phyloP scores from a whole-genome alignment of 1,140 invertebrate species.

The Bombus ignitus region DNA sequence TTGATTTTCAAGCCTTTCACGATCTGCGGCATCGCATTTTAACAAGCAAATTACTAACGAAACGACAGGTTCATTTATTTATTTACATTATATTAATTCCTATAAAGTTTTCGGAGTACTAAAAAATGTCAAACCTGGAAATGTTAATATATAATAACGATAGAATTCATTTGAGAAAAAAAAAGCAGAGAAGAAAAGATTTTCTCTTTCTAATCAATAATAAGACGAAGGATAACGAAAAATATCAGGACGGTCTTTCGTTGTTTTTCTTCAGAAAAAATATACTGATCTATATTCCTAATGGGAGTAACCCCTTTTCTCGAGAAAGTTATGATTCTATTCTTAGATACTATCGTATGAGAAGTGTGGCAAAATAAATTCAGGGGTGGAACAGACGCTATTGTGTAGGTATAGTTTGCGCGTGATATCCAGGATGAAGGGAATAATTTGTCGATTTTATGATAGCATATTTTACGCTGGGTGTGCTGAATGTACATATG shows the following conservation, averaged over 20 bases:
- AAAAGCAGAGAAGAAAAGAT: background rate
- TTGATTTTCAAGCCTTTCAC: too few species aligned
- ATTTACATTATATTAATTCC: too few species aligned
- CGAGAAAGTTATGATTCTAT: background rate
- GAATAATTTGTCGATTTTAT: background rate
- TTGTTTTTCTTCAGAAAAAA: background rate
- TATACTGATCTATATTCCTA: background rate
- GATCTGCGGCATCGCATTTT: too few species aligned
- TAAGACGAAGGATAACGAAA: background rate
- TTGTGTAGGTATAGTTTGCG: background rate
- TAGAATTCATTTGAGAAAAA: too few species aligned
- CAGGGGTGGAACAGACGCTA: background rate
- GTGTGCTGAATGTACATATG: background rate
- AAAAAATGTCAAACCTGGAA: too few species aligned
- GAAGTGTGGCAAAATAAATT: background rate
- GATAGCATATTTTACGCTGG: background rate
- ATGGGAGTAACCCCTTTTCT: background rate
- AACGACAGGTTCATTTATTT: too few species aligned
- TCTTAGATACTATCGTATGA: background rate
- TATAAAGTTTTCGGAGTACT: too few species aligned
- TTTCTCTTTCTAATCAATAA: background rate
- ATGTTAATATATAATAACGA: too few species aligned
- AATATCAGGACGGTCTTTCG: background rate
- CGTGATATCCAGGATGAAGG: background rate
- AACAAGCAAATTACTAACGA: too few species aligned